Percentiles rank a stretch among this genome's conserved stretches.
These are phyloP conservation scores for Patiria pectinifera DNA, from an alignment of 53 echinoderm and acorn worm species.

Conservation along the genomic window DNA sequence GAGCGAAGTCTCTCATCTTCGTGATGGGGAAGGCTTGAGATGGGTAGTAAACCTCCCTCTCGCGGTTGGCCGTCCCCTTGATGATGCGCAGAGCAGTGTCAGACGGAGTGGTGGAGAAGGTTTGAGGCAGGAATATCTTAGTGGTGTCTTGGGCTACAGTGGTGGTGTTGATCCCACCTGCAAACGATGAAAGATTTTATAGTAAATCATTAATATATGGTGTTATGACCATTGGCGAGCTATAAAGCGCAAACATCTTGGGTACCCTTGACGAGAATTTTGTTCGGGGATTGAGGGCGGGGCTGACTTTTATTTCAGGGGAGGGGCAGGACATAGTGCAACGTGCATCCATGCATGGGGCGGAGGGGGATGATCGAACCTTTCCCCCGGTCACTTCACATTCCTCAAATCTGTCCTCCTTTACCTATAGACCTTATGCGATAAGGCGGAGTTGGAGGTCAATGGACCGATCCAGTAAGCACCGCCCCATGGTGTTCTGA, in stretches of 20 bases:
- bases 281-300: not conserved
- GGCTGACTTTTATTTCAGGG: too few relatives aligned
- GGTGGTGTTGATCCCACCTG: constrained; percentile 89
- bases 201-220: not conserved
- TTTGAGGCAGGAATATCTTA: constrained; percentile 32
- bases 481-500: too few relatives aligned
- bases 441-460: too few relatives aligned
- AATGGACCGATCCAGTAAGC: too few relatives aligned
- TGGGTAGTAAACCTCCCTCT: constrained; percentile 84
- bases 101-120: constrained; percentile 66
- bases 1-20: constrained; percentile 69
- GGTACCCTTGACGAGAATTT: not conserved
- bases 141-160: constrained; percentile 68
- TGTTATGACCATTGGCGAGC: too few relatives aligned
- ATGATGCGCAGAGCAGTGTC: constrained; percentile 85
- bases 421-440: too few relatives aligned
- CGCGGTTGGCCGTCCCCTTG: constrained; percentile 73
- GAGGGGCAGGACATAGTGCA: too few relatives aligned
- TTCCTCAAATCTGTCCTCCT: too few relatives aligned
- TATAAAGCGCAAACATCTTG: too few relatives aligned
- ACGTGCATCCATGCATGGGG: too few relatives aligned
- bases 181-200: not conserved
- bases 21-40: not conserved
- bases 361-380: too few relatives aligned
- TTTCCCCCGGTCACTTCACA: too few relatives aligned